Evolutionary conservation across 2,113 vertebrate species (phyloP).

Genomic region (Istiophorus platypterus): DNA sequence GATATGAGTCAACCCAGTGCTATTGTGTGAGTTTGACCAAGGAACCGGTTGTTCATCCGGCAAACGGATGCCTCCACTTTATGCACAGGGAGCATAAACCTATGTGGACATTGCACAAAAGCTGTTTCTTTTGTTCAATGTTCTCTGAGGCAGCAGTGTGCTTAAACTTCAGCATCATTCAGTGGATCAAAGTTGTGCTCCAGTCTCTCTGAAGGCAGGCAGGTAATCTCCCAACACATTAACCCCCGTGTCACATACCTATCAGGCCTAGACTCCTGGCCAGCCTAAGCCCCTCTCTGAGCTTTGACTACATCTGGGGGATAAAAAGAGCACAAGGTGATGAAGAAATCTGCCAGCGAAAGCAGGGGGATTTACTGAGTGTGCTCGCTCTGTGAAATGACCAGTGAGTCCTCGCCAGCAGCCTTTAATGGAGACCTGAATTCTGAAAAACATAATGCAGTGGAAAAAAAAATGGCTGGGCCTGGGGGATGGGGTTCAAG

Average conservation of each 20-base stretch:
- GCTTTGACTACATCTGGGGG: slow-evolving; percentile 65
- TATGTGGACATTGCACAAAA: not conserved
- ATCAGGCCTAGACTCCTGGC: slow-evolving; percentile 50
- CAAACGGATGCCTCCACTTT: slow-evolving; percentile 25
- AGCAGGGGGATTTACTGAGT: slow-evolving; percentile 63
- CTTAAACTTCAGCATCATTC: slow-evolving; percentile 44
- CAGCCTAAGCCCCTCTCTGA: slow-evolving; percentile 64
- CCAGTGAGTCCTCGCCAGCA: slow-evolving; percentile 46
- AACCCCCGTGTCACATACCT: slow-evolving; percentile 58
- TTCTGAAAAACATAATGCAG: slow-evolving; percentile 59
- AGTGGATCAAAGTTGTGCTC: slow-evolving; percentile 30
- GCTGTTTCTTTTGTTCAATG: not conserved
- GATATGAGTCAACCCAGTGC: slow-evolving; percentile 32
- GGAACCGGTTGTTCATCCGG: slow-evolving; percentile 2
- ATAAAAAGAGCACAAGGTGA: slow-evolving; percentile 64
- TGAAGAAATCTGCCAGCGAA: slow-evolving; percentile 59
- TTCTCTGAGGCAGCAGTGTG: slow-evolving; percentile 5
- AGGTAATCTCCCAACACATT: slow-evolving; percentile 62
- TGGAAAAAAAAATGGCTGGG: slow-evolving; percentile 43
- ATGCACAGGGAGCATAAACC: slow-evolving; percentile 3
- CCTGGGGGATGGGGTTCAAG: slow-evolving; percentile 47
- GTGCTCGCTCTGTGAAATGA: slow-evolving; percentile 61
- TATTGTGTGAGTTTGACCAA: slow-evolving; percentile 25
- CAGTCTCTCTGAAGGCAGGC: slow-evolving; percentile 46
- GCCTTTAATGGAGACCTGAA: slow-evolving; percentile 73